Evolutionary conservation across 2,113 vertebrate species (phyloP).

Genomic region (Lonchura striata): DNA sequence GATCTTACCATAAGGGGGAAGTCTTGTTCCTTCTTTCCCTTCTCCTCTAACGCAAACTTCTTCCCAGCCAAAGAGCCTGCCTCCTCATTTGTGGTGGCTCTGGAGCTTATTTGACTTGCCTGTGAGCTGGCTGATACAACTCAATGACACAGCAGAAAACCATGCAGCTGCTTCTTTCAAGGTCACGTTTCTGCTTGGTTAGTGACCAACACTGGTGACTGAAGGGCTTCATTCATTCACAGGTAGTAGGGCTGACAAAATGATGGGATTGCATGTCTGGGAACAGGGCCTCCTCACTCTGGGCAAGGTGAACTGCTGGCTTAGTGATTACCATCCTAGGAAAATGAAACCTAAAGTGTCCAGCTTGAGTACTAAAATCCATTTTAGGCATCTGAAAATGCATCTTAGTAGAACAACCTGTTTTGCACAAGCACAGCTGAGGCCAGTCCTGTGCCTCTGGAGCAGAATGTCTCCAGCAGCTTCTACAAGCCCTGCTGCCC

Average conservation of each 20-base stretch:
- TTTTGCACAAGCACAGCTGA: not conserved
- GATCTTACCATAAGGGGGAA: slow-evolving; percentile 40
- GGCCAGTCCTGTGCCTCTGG: not conserved
- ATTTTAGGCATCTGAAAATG: not conserved
- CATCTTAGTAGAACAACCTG: not conserved
- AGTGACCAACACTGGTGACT: not conserved
- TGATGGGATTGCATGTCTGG: not conserved
- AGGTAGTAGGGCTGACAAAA: not conserved
- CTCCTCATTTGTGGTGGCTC: not conserved
- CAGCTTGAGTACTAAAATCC: not conserved
- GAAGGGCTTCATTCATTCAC: not conserved
- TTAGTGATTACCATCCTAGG: not conserved
- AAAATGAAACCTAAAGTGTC: not conserved
- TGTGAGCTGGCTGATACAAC: not conserved
- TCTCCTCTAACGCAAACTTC: not conserved
- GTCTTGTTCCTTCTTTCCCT: slow-evolving; percentile 31
- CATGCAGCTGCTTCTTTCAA: not conserved
- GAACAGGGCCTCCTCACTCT: not conserved
- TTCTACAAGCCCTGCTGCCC: not conserved
- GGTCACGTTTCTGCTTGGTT: not conserved
- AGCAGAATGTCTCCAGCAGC: not conserved
- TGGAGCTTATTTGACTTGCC: not conserved
- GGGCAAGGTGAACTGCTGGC: not conserved
- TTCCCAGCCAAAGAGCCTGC: not conserved
- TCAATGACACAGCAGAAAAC: not conserved